Conservation (phyloP, 2,113 vertebrate species). For the Rhineura floridana region DNA sequence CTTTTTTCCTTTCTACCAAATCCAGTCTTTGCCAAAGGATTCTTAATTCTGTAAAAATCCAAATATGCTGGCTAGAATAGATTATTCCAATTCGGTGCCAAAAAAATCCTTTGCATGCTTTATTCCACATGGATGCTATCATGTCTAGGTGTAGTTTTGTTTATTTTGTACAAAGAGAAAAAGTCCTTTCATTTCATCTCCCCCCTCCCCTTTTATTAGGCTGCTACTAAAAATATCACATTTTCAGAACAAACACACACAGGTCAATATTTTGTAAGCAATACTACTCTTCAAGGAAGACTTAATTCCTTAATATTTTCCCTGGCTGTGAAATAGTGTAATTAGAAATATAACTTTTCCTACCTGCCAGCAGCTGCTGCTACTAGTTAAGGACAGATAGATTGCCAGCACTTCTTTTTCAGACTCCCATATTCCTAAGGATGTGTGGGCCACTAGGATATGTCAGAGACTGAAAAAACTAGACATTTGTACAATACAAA, state of each 20-base stretch:
- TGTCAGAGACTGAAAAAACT: neutral
- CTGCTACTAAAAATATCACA: neutral
- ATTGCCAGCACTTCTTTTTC: neutral
- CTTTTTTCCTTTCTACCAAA: neutral
- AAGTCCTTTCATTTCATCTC: too few species aligned
- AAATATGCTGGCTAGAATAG: neutral
- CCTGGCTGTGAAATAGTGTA: neutral
- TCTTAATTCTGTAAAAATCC: neutral
- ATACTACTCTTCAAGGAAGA: neutral
- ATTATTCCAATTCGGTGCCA: neutral
- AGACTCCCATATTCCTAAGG: neutral
- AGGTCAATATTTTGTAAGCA: neutral
- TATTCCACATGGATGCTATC: neutral
- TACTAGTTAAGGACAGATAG: neutral
- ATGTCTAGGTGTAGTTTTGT: too few species aligned
- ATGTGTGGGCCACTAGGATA: neutral
- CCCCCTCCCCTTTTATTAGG: neutral
- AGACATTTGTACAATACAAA: too few species aligned
- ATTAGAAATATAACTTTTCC: neutral
- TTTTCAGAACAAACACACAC: neutral
- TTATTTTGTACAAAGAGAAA: neutral
- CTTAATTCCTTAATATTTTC: neutral
- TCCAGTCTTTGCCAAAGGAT: neutral
- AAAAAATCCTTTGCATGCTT: neutral
- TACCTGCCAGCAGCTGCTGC: too few species aligned